A percentile compares a stretch with the other conserved stretches of the same genome.
These are phyloP conservation scores for Sciurus carolinensis DNA, from an alignment of 2,797 vertebrate genomes.

Conservation along the genomic window DNA sequence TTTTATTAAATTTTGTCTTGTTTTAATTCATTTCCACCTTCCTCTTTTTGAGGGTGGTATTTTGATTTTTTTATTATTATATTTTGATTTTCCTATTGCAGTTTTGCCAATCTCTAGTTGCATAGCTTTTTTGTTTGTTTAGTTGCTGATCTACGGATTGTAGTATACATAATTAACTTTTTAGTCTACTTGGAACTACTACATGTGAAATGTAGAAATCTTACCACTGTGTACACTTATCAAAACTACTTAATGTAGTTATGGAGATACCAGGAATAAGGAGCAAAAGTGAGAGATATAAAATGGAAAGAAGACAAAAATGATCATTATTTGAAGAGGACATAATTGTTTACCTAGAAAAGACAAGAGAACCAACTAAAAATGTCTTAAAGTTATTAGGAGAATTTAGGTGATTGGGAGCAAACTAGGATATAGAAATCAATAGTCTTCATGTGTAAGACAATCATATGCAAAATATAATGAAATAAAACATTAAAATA, in stretches of 20 bases:
- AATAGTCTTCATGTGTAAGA: not conserved
- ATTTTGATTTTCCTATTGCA: slow-evolving; percentile 18
- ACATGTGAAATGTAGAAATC: not conserved
- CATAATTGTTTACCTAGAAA: not conserved
- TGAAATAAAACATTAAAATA: slow-evolving; percentile 60
- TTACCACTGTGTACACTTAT: not conserved
- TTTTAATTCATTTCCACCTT: not conserved
- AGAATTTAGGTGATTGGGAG: not conserved
- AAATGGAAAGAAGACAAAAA: slow-evolving; percentile 30
- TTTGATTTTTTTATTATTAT: not conserved
- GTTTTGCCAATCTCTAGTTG: slow-evolving; percentile 13
- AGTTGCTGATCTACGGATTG: not conserved
- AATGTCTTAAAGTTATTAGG: slow-evolving; percentile 35
- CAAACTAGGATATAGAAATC: slow-evolving; percentile 51
- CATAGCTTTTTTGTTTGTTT: not conserved
- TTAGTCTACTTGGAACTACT: not conserved
- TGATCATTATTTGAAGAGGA: slow-evolving; percentile 23
- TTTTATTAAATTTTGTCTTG: not conserved
- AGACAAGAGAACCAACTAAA: not conserved
- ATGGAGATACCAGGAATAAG: not conserved
- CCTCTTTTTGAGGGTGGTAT: not conserved
- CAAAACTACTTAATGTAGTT: slow-evolving; percentile 13
- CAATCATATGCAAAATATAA: not conserved
- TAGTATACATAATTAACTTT: not conserved
- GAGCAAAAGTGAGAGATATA: not conserved